A percentile compares a stretch with the other conserved stretches of the same genome.
These are phyloP conservation scores for Scomber japonicus DNA, from an alignment of 2,113 vertebrate species.

Conservation along the genomic window DNA sequence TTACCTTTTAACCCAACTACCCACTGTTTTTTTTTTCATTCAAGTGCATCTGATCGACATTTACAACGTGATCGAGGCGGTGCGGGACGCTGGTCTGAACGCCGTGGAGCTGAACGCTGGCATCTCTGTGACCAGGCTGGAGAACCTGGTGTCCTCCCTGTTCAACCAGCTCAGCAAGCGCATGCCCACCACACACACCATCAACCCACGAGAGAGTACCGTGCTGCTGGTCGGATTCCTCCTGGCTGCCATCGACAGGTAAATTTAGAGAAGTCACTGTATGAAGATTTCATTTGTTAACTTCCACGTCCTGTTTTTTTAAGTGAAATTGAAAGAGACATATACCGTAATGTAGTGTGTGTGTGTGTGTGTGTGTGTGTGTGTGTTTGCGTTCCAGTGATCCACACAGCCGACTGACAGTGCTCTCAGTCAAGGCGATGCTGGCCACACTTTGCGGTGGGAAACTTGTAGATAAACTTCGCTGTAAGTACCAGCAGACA, in stretches of 20 bases:
- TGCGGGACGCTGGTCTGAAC: slow-evolving; percentile 94
- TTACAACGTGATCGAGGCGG: slow-evolving; percentile 97
- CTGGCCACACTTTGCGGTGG: slow-evolving; percentile 94
- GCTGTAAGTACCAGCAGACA: slow-evolving; percentile 89
- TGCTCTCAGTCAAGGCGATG: slow-evolving; percentile 96
- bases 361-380: slow-evolving; percentile 35
- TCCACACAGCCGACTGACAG: slow-evolving; percentile 90
- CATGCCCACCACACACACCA: slow-evolving; percentile 93
- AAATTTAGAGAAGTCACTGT: slow-evolving; percentile 4
- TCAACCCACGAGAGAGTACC: slow-evolving; percentile 91
- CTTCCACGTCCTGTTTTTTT: not conserved
- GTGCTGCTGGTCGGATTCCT: slow-evolving; percentile 92
- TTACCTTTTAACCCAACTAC: not conserved
- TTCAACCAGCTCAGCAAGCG: slow-evolving; percentile 96
- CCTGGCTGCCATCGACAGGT: slow-evolving; percentile 91
- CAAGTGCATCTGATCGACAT: slow-evolving; percentile 96
- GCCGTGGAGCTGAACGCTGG: slow-evolving; percentile 88
- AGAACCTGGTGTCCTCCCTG: slow-evolving; percentile 93
- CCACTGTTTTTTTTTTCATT: not conserved
- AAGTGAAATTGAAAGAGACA: not conserved
- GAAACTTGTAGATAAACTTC: slow-evolving; percentile 95
- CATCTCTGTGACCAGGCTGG: slow-evolving; percentile 90
- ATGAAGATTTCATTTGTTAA: not conserved
- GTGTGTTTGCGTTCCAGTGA: slow-evolving; percentile 85
- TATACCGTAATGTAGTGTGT: not conserved